Evolutionary conservation across 2,888 invertebrate genomes (phyloP).

Genomic region (Diplolepis rosae): DNA sequence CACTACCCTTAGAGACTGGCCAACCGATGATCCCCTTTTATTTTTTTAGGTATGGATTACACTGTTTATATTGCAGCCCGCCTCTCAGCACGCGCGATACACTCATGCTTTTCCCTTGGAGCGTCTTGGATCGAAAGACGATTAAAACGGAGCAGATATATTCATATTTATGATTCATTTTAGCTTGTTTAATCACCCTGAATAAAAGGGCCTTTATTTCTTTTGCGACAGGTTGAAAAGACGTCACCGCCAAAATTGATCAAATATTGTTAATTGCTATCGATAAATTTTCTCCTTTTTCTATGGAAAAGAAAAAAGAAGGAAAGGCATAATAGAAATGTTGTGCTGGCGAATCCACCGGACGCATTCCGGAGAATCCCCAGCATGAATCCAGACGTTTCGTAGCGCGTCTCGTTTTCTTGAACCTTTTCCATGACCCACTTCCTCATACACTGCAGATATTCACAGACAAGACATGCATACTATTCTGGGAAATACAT

Average conservation of each 20-base stretch:
- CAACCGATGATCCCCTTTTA: conserved; percentile 67
- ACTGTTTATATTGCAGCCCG: conserved; percentile 67
- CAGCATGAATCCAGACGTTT: conserved; percentile 47
- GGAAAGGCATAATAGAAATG: neutral
- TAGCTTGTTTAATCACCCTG: neutral
- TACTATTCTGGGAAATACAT: conserved; percentile 18
- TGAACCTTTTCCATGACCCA: conserved; percentile 16
- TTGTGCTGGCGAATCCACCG: conserved; percentile 56
- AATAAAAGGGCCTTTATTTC: neutral
- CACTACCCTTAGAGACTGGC: conserved; percentile 65
- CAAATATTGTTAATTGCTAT: neutral
- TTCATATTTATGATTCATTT: neutral
- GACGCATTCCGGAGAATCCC: conserved; percentile 63
- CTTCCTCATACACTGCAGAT: conserved; percentile 31
- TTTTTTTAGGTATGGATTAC: conserved; percentile 73
- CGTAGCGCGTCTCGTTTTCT: conserved; percentile 57
- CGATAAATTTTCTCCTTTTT: conserved; percentile 15
- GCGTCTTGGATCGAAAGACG: conserved; percentile 47
- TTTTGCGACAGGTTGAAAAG: neutral
- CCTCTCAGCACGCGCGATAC: conserved; percentile 68
- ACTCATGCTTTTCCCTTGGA: conserved; percentile 55
- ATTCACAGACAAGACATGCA: neutral
- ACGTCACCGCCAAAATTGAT: too few relatives aligned
- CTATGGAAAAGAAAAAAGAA: neutral
- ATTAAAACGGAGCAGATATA: conserved; percentile 7